Evolutionary conservation across 2,797 vertebrate species (phyloP).

Genomic region (Momotus momota): DNA sequence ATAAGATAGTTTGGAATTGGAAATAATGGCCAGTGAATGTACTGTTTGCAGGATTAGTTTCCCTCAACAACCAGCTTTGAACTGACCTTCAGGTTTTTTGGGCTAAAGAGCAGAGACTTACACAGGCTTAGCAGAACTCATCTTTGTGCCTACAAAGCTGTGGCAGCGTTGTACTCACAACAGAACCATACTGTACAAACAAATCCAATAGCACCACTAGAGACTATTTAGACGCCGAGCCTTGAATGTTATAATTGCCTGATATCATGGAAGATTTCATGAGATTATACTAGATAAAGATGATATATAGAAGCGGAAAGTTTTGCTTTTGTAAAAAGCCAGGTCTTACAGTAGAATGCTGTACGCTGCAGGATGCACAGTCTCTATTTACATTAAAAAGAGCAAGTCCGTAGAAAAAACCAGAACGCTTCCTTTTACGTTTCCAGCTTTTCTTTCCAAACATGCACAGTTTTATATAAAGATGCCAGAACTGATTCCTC

Average conservation of each 20-base stretch:
- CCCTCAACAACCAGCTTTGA: constrained; percentile 65
- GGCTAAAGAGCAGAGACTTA: constrained; percentile 39
- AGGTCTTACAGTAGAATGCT: constrained; percentile 26
- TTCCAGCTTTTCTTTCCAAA: constrained; percentile 15
- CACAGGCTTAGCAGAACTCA: constrained; percentile 33
- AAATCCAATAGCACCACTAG: background rate
- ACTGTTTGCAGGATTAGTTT: constrained; percentile 69
- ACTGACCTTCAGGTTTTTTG: constrained; percentile 75
- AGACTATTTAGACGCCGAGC: constrained; percentile 30
- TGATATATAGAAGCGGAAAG: constrained; percentile 11
- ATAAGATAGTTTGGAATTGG: constrained; percentile 78
- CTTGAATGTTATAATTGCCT: constrained; percentile 24
- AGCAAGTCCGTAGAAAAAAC: background rate
- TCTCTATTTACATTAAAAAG: background rate
- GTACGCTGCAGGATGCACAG: background rate
- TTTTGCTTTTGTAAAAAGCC: constrained; percentile 51
- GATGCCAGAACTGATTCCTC: background rate
- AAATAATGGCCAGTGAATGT: constrained; percentile 65
- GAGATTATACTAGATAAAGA: constrained; percentile 63
- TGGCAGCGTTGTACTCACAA: background rate
- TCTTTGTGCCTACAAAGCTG: constrained; percentile 28
- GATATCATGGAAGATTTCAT: constrained; percentile 19
- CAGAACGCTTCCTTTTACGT: background rate
- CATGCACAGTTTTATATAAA: background rate
- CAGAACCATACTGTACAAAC: background rate